phyloP scores from a whole-genome alignment of 2,797 vertebrate species.

The Pachyuromys duprasi region DNA sequence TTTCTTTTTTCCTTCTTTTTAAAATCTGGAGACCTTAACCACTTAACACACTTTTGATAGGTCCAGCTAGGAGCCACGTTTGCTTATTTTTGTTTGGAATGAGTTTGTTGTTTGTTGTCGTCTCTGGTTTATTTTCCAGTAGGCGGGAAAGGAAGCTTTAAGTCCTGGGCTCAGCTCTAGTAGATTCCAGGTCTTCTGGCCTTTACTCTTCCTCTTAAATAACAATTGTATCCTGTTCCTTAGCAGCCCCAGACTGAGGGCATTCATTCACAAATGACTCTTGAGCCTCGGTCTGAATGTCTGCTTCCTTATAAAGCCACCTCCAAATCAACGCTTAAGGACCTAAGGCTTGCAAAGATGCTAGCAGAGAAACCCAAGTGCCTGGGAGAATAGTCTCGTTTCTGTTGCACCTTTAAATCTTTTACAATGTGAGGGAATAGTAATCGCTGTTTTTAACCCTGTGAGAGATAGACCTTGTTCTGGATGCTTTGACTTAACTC shows the following conservation, averaged over 20 bases:
- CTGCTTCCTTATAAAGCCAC: slow-evolving; percentile 71
- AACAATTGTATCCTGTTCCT: slow-evolving; percentile 57
- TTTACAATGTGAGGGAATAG: slow-evolving; percentile 14
- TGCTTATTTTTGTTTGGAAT: slow-evolving; percentile 56
- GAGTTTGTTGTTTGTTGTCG: neutral
- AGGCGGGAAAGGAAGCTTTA: slow-evolving; percentile 30
- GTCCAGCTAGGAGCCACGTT: neutral
- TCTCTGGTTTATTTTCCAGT: neutral
- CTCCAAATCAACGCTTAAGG: slow-evolving; percentile 13
- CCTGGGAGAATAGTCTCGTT: slow-evolving; percentile 36
- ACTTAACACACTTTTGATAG: slow-evolving; percentile 17
- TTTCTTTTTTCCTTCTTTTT: neutral
- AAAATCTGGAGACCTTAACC: slow-evolving; percentile 11
- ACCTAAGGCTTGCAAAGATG: slow-evolving; percentile 57
- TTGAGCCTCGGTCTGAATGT: slow-evolving; percentile 52
- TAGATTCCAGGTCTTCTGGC: slow-evolving; percentile 54
- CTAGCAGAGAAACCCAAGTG: slow-evolving; percentile 52
- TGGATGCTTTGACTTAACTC: slow-evolving; percentile 43
- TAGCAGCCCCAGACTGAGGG: slow-evolving; percentile 42
- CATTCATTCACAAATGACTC: slow-evolving; percentile 79
- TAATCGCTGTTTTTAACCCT: slow-evolving; percentile 24
- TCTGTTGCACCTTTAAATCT: slow-evolving; percentile 58
- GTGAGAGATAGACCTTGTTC: slow-evolving; percentile 33
- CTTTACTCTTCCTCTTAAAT: slow-evolving; percentile 63
- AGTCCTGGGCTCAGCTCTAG: neutral